Evolutionary conservation across 2,113 vertebrate genomes (phyloP).

Genomic region (Andinoacara biseriatus): DNA sequence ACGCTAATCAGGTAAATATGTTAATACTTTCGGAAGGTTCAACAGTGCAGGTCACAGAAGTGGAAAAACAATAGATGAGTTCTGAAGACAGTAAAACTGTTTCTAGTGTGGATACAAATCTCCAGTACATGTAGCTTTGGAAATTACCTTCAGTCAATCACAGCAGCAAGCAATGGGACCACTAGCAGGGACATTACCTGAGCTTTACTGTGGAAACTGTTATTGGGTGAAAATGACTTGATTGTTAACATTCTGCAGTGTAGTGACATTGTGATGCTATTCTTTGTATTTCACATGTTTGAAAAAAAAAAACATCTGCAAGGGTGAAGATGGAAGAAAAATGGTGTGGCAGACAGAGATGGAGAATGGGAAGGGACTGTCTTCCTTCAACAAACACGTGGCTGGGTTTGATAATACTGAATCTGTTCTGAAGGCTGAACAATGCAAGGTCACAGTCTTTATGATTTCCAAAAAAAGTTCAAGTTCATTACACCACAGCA

Average conservation of each 20-base stretch:
- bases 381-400: neutral
- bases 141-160: neutral
- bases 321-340: neutral
- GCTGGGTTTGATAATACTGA: neutral
- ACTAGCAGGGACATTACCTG: neutral
- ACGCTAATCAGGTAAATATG: constrained; percentile 51
- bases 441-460: neutral
- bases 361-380: neutral
- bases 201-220: neutral
- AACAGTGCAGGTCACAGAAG: constrained; percentile 25
- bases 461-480: neutral
- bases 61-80: neutral
- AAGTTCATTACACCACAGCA: too few relatives aligned
- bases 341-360: neutral
- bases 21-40: constrained; percentile 30
- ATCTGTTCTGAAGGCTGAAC: constrained; percentile 3
- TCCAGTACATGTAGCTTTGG: neutral
- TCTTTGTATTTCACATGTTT: constrained; percentile 20
- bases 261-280: neutral
- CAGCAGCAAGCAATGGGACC: neutral
- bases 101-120: neutral
- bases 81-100: neutral
- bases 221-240: neutral
- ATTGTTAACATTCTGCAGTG: neutral
- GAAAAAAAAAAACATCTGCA: constrained; percentile 17